phyloP scores from a whole-genome alignment of 2,797 vertebrate species.

The Etheostoma perlongum region DNA sequence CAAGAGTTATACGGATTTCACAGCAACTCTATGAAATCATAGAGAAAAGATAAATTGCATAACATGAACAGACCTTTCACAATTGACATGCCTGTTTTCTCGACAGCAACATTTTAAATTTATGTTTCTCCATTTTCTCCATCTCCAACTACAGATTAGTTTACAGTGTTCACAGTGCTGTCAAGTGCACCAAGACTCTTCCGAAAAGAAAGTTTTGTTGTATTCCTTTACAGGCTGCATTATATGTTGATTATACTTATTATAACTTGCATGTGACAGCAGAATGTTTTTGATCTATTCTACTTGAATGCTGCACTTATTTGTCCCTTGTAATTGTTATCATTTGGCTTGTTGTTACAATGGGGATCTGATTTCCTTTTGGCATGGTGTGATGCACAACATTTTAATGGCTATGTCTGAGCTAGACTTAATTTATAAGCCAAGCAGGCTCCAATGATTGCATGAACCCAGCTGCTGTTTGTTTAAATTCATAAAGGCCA shows the following conservation, averaged over 20 bases:
- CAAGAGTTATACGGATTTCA: neutral
- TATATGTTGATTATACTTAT: neutral
- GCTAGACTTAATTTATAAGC: constrained; percentile 31
- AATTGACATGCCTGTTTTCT: neutral
- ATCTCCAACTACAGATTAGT: neutral
- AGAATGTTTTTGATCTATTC: constrained; percentile 33
- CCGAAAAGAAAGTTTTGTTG: neutral
- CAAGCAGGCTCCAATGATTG: constrained; percentile 30
- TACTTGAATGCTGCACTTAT: constrained; percentile 28
- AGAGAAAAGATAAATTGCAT: neutral
- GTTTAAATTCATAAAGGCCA: constrained; percentile 52
- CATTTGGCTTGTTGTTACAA: constrained; percentile 15
- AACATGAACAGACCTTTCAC: constrained; percentile 7
- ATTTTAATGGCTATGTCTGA: constrained; percentile 37
- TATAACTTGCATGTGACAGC: constrained; percentile 16
- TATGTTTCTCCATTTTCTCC: constrained; percentile 1
- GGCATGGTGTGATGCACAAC: constrained; percentile 33
- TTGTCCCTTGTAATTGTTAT: constrained; percentile 18
- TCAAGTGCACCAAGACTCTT: constrained; percentile 4
- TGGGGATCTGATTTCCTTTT: constrained; percentile 33
- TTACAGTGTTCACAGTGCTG: neutral
- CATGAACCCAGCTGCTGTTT: constrained; percentile 65
- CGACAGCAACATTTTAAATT: neutral
- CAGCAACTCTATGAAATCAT: constrained; percentile 5
- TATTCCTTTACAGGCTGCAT: neutral